phyloP scores from a whole-genome alignment of 2,797 vertebrate genomes.

The Schizopygopsis malacanthus region DNA sequence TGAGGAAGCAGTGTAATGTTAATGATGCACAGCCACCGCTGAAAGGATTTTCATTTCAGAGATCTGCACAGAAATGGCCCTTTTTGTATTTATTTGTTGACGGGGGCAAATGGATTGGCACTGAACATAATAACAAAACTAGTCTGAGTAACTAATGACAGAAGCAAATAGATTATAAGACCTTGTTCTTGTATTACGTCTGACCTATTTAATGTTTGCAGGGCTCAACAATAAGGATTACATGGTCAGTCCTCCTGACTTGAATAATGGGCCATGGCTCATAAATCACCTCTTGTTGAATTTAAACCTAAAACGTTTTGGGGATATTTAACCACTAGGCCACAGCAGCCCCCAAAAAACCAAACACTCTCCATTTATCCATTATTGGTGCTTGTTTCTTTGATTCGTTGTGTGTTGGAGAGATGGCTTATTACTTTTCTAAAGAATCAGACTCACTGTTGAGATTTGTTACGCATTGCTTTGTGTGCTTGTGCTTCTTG shows the following conservation, averaged over 20 bases:
- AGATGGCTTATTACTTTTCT: neutral
- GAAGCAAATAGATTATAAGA: constrained; percentile 29
- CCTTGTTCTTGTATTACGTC: neutral
- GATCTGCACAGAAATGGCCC: constrained; percentile 31
- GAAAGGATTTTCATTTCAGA: constrained; percentile 42
- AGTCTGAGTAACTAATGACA: constrained; percentile 24
- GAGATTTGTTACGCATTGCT: neutral
- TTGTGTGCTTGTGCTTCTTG: neutral
- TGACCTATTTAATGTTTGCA: constrained; percentile 47
- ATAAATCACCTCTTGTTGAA: neutral
- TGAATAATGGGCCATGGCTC: neutral
- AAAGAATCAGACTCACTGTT: neutral
- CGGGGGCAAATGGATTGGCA: constrained; percentile 38
- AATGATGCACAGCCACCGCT: constrained; percentile 46
- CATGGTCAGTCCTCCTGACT: neutral
- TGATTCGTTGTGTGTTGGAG: neutral
- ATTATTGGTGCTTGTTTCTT: neutral
- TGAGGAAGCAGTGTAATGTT: constrained; percentile 38
- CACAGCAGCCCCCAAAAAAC: neutral
- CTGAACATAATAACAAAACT: constrained; percentile 40
- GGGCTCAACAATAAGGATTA: neutral
- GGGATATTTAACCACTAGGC: neutral
- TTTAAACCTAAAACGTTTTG: neutral
- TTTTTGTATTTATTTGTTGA: constrained; percentile 38
- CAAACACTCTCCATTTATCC: too few species aligned